Evolutionary conservation across 30 jellyfish, hydroid and myxozoan genomes (phyloP).

Genomic region (Turritopsis rubra): DNA sequence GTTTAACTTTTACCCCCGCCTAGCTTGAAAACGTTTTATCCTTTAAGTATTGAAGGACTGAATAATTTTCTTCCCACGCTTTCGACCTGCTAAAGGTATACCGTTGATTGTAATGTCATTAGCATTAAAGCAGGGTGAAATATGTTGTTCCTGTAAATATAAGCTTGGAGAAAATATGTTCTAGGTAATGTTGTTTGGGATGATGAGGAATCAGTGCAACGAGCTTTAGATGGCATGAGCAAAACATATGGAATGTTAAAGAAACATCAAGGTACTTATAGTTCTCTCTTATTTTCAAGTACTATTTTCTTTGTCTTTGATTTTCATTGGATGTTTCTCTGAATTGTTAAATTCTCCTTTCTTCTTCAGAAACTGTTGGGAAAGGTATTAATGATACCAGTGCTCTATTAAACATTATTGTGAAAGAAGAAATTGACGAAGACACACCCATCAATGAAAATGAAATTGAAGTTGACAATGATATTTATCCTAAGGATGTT

Average conservation of each 20-base stretch:
- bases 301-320: background rate
- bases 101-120: too few species aligned
- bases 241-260: constrained; percentile 42
- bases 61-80: too few species aligned
- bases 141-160: too few species aligned
- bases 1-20: too few species aligned
- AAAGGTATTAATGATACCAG: background rate
- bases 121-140: too few species aligned
- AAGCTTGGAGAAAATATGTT: too few species aligned
- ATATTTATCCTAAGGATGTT: constrained; percentile 42
- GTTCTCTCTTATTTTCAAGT: background rate
- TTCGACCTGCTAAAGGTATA: too few species aligned
- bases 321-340: background rate
- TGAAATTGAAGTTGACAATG: constrained; percentile 24
- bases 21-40: too few species aligned
- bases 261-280: background rate
- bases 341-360: background rate
- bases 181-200: constrained; percentile 79
- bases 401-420: background rate
- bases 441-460: background rate
- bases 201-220: constrained; percentile 37
- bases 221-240: constrained; percentile 65
- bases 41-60: too few species aligned
- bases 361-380: background rate
- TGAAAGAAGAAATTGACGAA: constrained; percentile 27